Evolutionary conservation across 2,888 invertebrate genomes (phyloP).

Genomic region (Eucriotettix oculatus): DNA sequence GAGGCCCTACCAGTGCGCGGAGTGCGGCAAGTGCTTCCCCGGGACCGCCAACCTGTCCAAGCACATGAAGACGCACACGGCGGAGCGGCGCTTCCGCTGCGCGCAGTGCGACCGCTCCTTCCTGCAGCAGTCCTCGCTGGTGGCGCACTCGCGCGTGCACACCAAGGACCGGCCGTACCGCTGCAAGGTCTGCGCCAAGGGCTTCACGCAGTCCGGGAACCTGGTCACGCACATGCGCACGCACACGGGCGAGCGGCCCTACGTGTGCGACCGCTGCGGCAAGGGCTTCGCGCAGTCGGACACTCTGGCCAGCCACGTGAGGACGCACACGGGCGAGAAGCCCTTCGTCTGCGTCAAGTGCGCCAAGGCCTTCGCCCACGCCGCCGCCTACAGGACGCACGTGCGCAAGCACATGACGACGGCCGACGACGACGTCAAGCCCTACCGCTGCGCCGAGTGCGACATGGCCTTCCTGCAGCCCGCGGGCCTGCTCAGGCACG

Average conservation of each 20-base stretch:
- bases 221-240: conserved; percentile 77
- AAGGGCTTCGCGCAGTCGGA: conserved; percentile 74
- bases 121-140: conserved; percentile 67
- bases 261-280: conserved; percentile 57
- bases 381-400: conserved; percentile 73
- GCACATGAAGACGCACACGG: conserved; percentile 61
- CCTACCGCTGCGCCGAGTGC: conserved; percentile 46
- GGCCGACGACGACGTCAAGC: conserved; percentile 35
- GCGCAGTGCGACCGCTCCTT: conserved; percentile 67
- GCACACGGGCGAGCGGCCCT: conserved; percentile 66
- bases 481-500: conserved; percentile 67
- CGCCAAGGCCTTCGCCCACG: conserved; percentile 66
- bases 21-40: conserved; percentile 67
- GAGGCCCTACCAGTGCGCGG: conserved; percentile 50
- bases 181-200: conserved; percentile 63
- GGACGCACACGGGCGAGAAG: conserved; percentile 67
- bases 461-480: conserved; percentile 72
- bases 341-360: conserved; percentile 67
- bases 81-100: conserved; percentile 60
- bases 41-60: conserved; percentile 73
- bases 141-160: conserved; percentile 76
- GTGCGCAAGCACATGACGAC: conserved; percentile 50
- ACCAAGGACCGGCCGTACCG: conserved; percentile 41
- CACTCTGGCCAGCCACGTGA: conserved; percentile 65
- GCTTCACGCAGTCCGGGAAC: conserved; percentile 71